Base-by-base conservation (phyloP, 2,797 vertebrate genomes). In the Setipinna tenuifilis region DNA sequence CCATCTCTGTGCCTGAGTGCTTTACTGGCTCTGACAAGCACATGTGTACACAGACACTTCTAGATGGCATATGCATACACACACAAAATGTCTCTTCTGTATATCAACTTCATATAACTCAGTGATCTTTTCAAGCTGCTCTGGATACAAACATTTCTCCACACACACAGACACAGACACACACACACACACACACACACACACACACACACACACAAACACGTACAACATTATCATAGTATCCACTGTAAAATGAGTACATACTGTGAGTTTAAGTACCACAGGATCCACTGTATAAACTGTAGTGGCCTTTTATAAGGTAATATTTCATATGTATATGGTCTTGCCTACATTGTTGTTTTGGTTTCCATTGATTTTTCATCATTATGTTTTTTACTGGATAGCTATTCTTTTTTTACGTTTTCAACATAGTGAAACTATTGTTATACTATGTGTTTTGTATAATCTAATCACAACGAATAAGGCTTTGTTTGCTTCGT, bases 141-240 rank as follows among this genome's bases (percentile, higher is more conserved):
- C 16, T 71, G 65, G 12, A 31, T 31, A 5, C 25, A 71, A 11
- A 71, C 65, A 71, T 14, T 28, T 16, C 10, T 17, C 10, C 25
- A 71, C 65, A 71, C 65, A 71, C 65, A 71, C 11, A 71, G 11
- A 71, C 28, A 68, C 23, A 68, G 23, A 68, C 62, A 65, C 62
- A 68, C 62, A 68, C 62, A 68, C 62, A 68, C 23, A 68, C 23
- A 68, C 25, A 65, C 61, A 65, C 61, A 65, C 61, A 65, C 61
- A 25, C 61, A 48, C 46, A 48, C 46, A 48, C 46, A 48, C 46
- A 48, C 46, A 48, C 46, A 48, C 46, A 48, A 3, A 48, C 46
- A 48, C 46, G 10, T 10, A 48, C 46, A 10, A 65, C 23, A 65
- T 19, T 9, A 0, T 2, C n/a, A 54, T 54, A 54, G 50, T 54